Evolutionary conservation across 2,797 vertebrate species (phyloP).

Genomic region (Microhierax caerulescens): DNA sequence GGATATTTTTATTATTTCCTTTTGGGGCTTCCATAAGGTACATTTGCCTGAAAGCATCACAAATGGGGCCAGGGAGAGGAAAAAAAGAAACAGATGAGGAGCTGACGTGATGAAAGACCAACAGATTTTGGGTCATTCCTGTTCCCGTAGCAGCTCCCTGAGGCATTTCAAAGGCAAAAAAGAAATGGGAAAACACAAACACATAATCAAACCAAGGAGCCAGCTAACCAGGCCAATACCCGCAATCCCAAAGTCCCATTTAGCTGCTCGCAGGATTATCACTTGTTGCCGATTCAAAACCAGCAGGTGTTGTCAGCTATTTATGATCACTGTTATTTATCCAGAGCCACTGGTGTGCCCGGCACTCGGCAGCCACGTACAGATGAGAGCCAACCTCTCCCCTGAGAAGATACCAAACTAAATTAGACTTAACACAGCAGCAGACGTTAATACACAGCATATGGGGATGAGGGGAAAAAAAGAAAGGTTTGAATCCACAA

Average conservation of each 20-base stretch:
- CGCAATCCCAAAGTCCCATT: not conserved
- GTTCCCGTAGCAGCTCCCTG: not conserved
- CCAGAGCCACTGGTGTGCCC: not conserved
- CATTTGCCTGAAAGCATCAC: not conserved
- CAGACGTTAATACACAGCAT: not conserved
- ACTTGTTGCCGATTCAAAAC: constrained; percentile 28
- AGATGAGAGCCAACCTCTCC: not conserved
- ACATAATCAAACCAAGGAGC: not conserved
- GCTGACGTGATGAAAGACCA: not conserved
- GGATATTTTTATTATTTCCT: not conserved
- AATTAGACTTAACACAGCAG: not conserved
- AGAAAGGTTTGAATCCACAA: not conserved
- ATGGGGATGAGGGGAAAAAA: not conserved
- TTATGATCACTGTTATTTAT: not conserved
- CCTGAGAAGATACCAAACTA: not conserved
- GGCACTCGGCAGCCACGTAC: not conserved
- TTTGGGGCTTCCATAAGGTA: not conserved
- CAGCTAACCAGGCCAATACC: not conserved
- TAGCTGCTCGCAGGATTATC: not conserved
- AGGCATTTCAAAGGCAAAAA: not conserved
- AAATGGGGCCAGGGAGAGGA: not conserved
- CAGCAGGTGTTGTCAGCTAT: constrained; percentile 57
- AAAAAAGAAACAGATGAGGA: not conserved
- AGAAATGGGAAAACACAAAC: not conserved
- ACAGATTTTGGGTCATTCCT: not conserved